Evolutionary conservation across 2,888 invertebrate species (phyloP).

Genomic region (Mactromeris polynyma): DNA sequence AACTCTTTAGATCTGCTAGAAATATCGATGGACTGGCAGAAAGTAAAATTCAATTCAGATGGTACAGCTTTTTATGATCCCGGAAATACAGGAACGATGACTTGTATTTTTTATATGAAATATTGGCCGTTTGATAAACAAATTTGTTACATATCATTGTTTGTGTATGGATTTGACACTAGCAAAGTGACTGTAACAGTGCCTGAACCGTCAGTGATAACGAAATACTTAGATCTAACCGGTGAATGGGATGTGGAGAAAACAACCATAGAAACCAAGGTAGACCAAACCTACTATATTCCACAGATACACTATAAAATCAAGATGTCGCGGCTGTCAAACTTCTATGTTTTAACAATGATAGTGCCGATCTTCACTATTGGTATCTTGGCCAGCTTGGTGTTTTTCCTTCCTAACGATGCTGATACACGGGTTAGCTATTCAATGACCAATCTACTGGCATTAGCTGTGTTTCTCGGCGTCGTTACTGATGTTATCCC

Average conservation of each 20-base stretch:
- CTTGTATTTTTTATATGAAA: constrained; percentile 9
- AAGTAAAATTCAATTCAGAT: background rate
- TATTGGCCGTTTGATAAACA: constrained; percentile 39
- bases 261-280: no score
- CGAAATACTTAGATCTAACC: background rate
- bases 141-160: constrained; percentile 19
- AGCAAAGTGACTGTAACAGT: background rate
- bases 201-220: background rate
- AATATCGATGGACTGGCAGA: background rate
- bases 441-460: background rate
- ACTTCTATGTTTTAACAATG: background rate
- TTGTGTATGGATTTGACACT: background rate
- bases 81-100: background rate
- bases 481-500: background rate
- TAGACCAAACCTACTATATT: background rate
- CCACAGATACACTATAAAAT: background rate
- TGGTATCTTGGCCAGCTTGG: background rate
- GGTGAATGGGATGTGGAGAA: background rate
- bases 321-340: background rate
- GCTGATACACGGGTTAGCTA: background rate
- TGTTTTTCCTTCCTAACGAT: background rate
- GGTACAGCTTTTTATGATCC: constrained; percentile 5
- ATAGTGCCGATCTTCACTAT: background rate
- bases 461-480: background rate
- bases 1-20: background rate